These are phyloP conservation scores for Petaurus breviceps DNA, from an alignment of 2,113 vertebrate genomes.

Conservation along the genomic window DNA sequence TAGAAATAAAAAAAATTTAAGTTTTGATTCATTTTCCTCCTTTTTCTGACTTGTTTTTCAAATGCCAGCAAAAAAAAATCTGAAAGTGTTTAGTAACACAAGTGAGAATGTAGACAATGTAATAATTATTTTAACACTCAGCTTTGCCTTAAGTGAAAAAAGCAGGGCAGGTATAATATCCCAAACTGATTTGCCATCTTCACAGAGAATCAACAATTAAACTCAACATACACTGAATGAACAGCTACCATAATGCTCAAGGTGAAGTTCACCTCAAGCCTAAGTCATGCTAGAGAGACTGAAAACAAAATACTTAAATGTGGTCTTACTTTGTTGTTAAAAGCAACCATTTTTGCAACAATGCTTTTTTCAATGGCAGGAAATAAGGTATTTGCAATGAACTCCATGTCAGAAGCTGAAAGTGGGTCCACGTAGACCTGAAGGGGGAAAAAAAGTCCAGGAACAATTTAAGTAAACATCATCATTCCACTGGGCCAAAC, in stretches of 20 bases:
- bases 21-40: not conserved
- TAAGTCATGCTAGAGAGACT: constrained; percentile 4
- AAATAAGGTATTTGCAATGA: constrained; percentile 92
- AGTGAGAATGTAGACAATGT: not conserved
- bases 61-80: not conserved
- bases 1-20: constrained; percentile 30
- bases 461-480: not conserved
- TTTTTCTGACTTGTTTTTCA: not conserved
- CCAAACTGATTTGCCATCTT: not conserved
- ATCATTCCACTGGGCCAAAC: not conserved
- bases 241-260: not conserved
- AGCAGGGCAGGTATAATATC: not conserved
- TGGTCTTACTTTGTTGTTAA: constrained; percentile 91
- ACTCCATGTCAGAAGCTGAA: constrained; percentile 93
- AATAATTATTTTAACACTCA: not conserved
- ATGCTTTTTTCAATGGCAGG: constrained; percentile 90
- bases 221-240: not conserved
- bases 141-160: not conserved
- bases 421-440: constrained; percentile 97
- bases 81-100: not conserved
- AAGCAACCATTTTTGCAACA: constrained; percentile 95
- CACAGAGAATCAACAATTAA: not conserved
- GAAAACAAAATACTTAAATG: constrained; percentile 24
- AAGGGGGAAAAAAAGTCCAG: constrained; percentile 42
- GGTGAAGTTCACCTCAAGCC: not conserved